These are phyloP conservation scores for Pocillopora damicornis DNA, from an alignment of 64 coral and sea anemone genomes.

Conservation along the genomic window DNA sequence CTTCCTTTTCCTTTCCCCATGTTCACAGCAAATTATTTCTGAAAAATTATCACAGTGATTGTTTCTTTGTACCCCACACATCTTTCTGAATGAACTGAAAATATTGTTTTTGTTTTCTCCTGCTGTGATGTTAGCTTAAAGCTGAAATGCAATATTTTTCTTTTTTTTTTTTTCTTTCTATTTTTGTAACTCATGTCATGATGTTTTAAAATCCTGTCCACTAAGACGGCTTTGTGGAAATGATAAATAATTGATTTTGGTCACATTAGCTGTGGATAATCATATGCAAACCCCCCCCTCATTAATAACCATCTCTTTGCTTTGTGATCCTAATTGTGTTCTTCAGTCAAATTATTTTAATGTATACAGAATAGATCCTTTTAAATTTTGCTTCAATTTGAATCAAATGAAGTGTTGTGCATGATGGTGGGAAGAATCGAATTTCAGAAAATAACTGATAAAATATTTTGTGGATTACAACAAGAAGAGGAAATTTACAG, in stretches of 20 bases:
- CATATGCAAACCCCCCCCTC: slow-evolving; percentile 5
- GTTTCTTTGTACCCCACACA: no score
- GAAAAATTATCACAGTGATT: no score
- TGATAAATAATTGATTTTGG: slow-evolving; percentile 8
- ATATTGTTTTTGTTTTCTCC: not conserved
- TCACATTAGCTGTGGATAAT: slow-evolving; percentile 22
- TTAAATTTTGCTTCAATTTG: not conserved
- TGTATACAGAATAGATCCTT: not conserved
- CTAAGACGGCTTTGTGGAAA: not conserved
- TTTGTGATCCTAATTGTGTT: not conserved
- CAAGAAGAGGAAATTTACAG: not conserved
- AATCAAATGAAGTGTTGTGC: not conserved
- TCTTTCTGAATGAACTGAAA: no score
- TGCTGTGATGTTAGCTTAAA: not conserved
- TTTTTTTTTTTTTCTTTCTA: no score
- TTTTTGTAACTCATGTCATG: not conserved
- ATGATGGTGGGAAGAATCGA: not conserved
- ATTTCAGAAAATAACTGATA: not conserved
- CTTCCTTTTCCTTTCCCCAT: no score
- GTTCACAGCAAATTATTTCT: no score
- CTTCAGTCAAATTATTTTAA: slow-evolving; percentile 6
- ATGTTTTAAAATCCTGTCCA: not conserved
- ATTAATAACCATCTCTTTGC: not conserved
- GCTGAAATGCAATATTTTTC: not conserved
- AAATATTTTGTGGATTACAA: not conserved